Evolutionary conservation across 2,113 vertebrate species (phyloP).

Genomic region (Saguinus midas): DNA sequence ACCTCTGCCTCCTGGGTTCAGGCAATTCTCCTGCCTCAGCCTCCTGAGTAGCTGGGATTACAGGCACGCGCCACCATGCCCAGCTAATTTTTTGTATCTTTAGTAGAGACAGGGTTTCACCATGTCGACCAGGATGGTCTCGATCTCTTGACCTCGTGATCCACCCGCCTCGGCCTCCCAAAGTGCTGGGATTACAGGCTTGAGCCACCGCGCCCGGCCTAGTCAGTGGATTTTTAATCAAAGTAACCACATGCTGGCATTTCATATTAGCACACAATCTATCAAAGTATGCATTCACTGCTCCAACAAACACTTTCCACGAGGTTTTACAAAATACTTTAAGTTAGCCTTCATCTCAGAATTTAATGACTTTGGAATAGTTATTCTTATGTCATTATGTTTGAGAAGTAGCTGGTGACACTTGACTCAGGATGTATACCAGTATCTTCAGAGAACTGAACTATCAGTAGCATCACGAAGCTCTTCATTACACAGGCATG

Average conservation of each 20-base stretch:
- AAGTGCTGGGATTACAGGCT: no score
- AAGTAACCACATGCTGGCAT: background rate
- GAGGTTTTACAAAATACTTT: constrained; percentile 26
- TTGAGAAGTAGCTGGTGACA: constrained; percentile 26
- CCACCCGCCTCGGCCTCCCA: no score
- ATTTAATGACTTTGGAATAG: constrained; percentile 11
- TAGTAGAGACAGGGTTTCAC: no score
- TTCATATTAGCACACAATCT: background rate
- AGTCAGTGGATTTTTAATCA: background rate
- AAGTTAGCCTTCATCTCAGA: background rate
- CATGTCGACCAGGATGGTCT: no score
- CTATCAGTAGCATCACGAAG: background rate
- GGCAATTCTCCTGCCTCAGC: no score
- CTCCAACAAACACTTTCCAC: background rate
- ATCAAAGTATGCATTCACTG: background rate
- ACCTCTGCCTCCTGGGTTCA: no score
- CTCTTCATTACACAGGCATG: background rate
- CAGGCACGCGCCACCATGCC: no score
- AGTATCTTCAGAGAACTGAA: constrained; percentile 50
- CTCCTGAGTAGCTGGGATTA: no score
- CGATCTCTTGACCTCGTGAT: no score
- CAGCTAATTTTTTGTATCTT: no score
- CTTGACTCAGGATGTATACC: constrained; percentile 28
- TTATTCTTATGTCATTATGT: background rate
- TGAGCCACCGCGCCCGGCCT: no score